Conservation (phyloP, 2,113 vertebrate genomes). For the Strigops habroptila region DNA sequence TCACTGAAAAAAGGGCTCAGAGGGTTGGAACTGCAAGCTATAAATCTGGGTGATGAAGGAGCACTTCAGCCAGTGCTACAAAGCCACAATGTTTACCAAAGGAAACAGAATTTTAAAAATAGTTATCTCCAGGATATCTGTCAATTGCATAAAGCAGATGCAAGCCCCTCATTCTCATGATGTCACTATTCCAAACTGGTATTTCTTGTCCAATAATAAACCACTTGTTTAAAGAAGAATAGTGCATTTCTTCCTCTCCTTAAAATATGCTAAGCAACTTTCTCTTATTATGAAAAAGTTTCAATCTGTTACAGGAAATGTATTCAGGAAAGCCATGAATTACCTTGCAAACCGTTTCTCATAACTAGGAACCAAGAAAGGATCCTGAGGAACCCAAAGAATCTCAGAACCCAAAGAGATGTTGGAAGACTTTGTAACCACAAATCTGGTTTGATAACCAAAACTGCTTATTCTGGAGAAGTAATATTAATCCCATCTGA, state of each 20-base stretch:
- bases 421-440: not conserved
- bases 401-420: not conserved
- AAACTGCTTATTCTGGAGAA: not conserved
- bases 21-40: conserved; percentile 14
- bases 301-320: not conserved
- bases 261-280: not conserved
- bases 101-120: conserved; percentile 20
- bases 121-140: conserved; percentile 8
- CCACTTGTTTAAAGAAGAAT: not conserved
- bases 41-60: conserved; percentile 3
- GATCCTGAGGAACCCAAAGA: not conserved
- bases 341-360: not conserved
- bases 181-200: not conserved
- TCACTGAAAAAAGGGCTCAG: not conserved
- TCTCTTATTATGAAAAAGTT: not conserved
- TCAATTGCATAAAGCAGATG: not conserved
- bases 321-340: not conserved
- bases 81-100: conserved; percentile 27
- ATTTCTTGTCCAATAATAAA: not conserved
- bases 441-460: not conserved
- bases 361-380: not conserved
- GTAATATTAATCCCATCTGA: not conserved
- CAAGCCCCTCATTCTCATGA: not conserved
- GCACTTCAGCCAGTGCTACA: not conserved
- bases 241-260: not conserved